These are phyloP conservation scores for Alauda arvensis DNA, from an alignment of 2,797 vertebrate genomes.

Conservation along the genomic window DNA sequence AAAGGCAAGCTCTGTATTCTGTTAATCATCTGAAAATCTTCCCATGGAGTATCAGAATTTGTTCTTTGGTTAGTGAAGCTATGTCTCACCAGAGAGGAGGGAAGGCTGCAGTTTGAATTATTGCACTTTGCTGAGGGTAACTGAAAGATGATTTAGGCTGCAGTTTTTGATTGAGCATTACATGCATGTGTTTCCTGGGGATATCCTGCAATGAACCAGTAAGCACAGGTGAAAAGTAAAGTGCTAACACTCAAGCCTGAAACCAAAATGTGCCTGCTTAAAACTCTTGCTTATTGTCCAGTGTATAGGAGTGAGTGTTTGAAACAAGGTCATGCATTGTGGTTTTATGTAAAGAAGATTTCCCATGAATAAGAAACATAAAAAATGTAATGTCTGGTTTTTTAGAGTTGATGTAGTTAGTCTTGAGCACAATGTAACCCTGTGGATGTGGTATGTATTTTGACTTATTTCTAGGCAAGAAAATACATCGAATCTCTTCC, in stretches of 20 bases:
- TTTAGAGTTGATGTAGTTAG: neutral
- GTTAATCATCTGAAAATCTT: neutral
- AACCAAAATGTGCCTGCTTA: neutral
- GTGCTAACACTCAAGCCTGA: neutral
- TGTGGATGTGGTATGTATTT: neutral
- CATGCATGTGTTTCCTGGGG: neutral
- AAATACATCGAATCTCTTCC: conserved; percentile 97
- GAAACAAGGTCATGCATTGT: neutral
- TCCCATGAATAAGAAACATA: neutral
- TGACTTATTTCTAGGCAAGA: conserved; percentile 83
- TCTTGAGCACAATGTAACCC: conserved; percentile 14
- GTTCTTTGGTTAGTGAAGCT: neutral
- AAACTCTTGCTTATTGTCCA: neutral
- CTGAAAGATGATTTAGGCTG: neutral
- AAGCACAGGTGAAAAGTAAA: neutral
- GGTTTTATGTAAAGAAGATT: neutral
- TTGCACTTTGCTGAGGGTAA: neutral
- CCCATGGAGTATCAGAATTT: neutral
- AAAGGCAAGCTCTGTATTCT: neutral
- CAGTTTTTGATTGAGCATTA: neutral
- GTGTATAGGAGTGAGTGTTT: neutral
- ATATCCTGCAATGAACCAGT: neutral
- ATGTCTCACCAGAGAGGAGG: neutral
- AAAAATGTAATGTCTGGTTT: neutral
- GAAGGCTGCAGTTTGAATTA: neutral